phyloP scores from a whole-genome alignment of 2,113 vertebrate genomes.

The Hystrix brachyura region DNA sequence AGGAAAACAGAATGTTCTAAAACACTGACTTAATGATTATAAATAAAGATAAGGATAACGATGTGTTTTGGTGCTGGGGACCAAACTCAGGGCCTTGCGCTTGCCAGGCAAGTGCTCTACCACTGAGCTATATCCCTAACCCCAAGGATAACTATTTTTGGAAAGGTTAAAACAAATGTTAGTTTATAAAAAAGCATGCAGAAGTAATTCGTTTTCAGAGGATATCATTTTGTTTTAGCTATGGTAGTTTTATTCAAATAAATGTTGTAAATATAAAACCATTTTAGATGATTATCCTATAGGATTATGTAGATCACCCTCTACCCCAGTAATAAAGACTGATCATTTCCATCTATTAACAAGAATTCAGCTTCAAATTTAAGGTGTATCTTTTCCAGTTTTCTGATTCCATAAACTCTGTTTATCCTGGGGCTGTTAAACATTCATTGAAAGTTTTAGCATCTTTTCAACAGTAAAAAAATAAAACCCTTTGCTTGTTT shows the following conservation, averaged over 20 bases:
- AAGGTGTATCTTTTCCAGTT: neutral
- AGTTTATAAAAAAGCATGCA: neutral
- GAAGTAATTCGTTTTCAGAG: constrained; percentile 33
- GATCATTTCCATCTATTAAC: neutral
- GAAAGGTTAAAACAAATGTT: constrained; percentile 36
- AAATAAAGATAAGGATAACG: constrained; percentile 31
- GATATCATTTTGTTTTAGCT: constrained; percentile 55
- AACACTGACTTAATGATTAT: neutral
- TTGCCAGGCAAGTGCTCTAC: too few species aligned
- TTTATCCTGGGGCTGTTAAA: constrained; percentile 6
- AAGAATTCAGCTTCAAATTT: neutral
- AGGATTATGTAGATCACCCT: neutral
- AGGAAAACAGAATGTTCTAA: constrained; percentile 19
- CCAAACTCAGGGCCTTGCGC: too few species aligned
- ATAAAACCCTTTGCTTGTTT: neutral
- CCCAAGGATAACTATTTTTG: neutral
- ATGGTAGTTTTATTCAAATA: constrained; percentile 42
- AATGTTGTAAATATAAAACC: neutral
- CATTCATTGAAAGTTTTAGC: constrained; percentile 3
- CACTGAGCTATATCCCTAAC: too few species aligned
- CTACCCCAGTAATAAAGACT: neutral
- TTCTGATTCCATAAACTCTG: neutral
- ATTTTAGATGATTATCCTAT: neutral
- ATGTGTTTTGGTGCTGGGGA: too few species aligned
- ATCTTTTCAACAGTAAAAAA: constrained; percentile 32